These are phyloP conservation scores for Volucella inanis DNA, from an alignment of 2,888 invertebrate species.

Conservation along the genomic window DNA sequence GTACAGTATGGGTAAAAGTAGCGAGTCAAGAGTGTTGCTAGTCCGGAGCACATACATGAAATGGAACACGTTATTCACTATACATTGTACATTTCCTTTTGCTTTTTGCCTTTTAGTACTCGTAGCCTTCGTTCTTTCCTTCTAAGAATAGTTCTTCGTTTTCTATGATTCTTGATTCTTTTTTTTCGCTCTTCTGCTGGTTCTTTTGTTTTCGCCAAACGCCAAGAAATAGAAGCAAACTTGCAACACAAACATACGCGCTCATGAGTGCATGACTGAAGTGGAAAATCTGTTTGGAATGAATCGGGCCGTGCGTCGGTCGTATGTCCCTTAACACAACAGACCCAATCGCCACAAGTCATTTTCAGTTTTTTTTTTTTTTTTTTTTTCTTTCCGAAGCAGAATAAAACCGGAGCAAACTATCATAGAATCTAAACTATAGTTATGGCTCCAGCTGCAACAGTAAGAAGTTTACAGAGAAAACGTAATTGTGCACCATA, in stretches of 20 bases:
- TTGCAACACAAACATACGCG: constrained; percentile 42
- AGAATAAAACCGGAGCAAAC: constrained; percentile 40
- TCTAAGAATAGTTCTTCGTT: constrained; percentile 7
- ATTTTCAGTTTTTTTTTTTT: constrained; percentile 44
- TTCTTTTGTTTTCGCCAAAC: constrained; percentile 21
- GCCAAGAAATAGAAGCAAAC: constrained; percentile 20
- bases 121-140: constrained; percentile 3
- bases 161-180: background rate
- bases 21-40: background rate
- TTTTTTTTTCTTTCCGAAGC: background rate
- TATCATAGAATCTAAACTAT: background rate
- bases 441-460: background rate
- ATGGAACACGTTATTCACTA: constrained; percentile 56
- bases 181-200: background rate
- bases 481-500: constrained; percentile 55
- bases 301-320: background rate
- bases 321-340: background rate
- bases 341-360: constrained; percentile 69
- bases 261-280: constrained; percentile 50
- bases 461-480: constrained; percentile 49
- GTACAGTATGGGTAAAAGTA: constrained; percentile 19
- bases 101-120: background rate
- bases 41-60: background rate
- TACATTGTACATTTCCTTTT: constrained; percentile 53
- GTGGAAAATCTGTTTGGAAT: constrained; percentile 63